Conservation (phyloP, 2,888 invertebrate species). For the Fragum whitleyi region DNA sequence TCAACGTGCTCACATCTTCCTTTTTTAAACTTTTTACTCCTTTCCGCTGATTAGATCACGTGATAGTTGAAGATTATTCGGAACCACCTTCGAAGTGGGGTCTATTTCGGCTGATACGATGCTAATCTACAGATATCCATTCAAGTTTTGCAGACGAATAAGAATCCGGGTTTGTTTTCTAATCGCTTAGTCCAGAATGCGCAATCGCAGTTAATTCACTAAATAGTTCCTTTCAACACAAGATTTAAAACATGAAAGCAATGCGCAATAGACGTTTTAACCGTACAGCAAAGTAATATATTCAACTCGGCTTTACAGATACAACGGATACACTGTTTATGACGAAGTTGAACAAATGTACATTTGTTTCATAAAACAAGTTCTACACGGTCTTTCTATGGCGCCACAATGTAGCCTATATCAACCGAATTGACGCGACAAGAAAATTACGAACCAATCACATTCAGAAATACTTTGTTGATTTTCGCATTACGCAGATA, state of each 20-base stretch:
- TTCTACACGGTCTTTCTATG: conserved; percentile 49
- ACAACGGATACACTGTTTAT: conserved; percentile 63
- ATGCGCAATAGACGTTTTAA: background rate
- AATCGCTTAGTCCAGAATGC: conserved; percentile 10
- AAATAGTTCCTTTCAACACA: conserved; percentile 24
- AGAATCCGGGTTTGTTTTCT: conserved; percentile 5
- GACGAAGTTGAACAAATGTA: conserved; percentile 64
- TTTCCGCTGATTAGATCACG: conserved; percentile 36
- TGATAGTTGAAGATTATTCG: conserved; percentile 33
- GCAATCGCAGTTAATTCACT: conserved; percentile 11
- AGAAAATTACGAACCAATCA: conserved; percentile 76
- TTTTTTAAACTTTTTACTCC: conserved; percentile 20
- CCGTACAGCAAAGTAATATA: conserved; percentile 28
- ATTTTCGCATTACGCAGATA: conserved; percentile 75
- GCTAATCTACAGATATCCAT: conserved; percentile 24
- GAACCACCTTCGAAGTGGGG: conserved; percentile 31
- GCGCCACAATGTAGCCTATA: conserved; percentile 49
- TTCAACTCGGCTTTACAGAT: conserved; percentile 38
- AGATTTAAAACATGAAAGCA: background rate
- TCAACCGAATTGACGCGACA: conserved; percentile 68
- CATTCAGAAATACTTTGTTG: conserved; percentile 70
- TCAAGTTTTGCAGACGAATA: conserved; percentile 14
- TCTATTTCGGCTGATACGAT: conserved; percentile 24
- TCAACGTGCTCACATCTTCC: conserved; percentile 32
- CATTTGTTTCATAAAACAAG: conserved; percentile 66